These are phyloP conservation scores for Drosophila imparisetae DNA, from an alignment of 2,888 invertebrate species.

Conservation along the genomic window DNA sequence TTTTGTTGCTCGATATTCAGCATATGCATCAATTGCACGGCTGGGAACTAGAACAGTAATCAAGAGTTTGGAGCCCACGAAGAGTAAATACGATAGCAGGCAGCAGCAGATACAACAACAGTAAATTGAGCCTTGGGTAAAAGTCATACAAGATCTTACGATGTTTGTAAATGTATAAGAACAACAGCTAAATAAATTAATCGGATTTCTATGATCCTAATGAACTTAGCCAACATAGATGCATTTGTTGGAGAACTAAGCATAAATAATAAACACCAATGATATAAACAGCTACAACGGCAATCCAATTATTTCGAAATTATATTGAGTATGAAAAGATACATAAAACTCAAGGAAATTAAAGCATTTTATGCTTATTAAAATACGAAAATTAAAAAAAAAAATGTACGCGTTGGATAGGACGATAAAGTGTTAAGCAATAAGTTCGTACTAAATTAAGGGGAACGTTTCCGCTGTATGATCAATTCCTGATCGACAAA, in stretches of 20 bases:
- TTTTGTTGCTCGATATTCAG: conserved; percentile 57
- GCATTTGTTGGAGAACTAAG: not conserved
- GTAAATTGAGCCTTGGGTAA: not conserved
- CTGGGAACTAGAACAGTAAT: conserved; percentile 55
- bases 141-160: conserved; percentile 20
- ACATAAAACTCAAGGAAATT: not conserved
- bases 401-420: not conserved
- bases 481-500: not conserved
- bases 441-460: not conserved
- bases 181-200: conserved; percentile 10
- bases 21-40: conserved; percentile 10
- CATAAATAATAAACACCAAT: not conserved
- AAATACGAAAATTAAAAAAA: not conserved
- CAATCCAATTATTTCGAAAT: not conserved
- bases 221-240: not conserved
- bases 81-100: conserved; percentile 39
- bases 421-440: not conserved
- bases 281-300: not conserved
- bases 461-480: not conserved
- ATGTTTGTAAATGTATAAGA: conserved; percentile 23
- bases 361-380: not conserved
- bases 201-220: not conserved
- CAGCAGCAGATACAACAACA: conserved; percentile 26
- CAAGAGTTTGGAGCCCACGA: conserved; percentile 18
- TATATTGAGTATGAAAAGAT: not conserved